Base-by-base conservation (phyloP, 2,888 invertebrate genomes). In the Sinohyriopsis cumingii region DNA sequence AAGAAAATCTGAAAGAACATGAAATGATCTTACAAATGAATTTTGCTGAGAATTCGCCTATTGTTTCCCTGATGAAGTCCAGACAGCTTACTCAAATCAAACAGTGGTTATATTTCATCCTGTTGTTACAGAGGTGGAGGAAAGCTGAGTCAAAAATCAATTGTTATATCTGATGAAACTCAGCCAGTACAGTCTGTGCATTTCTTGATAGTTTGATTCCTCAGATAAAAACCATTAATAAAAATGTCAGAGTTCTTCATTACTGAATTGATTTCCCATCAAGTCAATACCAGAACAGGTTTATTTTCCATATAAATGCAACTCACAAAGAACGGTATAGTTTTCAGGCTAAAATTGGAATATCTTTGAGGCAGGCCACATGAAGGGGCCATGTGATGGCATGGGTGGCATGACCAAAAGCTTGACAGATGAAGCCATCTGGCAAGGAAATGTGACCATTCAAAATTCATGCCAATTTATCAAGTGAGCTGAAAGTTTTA, bases 11-110 rank as follows among this genome's bases (percentile, higher is more conserved):
- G 75, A 25, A 68, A 69, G 69, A 62, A 12, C 56, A 71, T 28
- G 67, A 78, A 28, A 57, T 72, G 18, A 24, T 79, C 19, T 19
- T 78, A 18, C 76, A 78, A 15, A 72, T 79, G 74, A 76, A 79
- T 45, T 76, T 78, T 64, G 74, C 74, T 2, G 75, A 77, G 68
- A 77, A 78, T 69, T 75, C 55, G 53, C 55, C 7, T 33, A 7
- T 33, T 1, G 6, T 1, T 7, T 7, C 33, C n/a, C 7, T 7
- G 33, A 7, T 7, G 1, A 33, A 33, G 33, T 33, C 33, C 72
- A 76, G 63, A 59, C 60, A 2, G 72, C 76, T 9, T 75, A 77
- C 63, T 78, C 73, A 25, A 73, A 69, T 25, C 72, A 77, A 63
- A 59, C 75, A 4, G 28, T 56, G 1, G 73, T 77, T 9, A 78